Base-by-base conservation (phyloP, 2,888 invertebrate species). In the Amiota minor region DNA sequence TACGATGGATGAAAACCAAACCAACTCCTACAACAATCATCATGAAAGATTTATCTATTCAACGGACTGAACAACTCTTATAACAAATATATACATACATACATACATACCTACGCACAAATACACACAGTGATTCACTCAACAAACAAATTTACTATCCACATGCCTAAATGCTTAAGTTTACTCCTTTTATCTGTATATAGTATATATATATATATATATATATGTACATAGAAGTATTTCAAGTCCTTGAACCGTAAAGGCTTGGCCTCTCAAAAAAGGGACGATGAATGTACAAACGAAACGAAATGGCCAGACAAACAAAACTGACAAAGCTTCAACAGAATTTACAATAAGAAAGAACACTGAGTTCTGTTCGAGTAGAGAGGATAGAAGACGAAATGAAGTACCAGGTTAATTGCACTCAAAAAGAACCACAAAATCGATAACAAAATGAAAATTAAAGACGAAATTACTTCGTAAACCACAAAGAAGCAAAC, bases 391-490 rank as follows among this genome's bases (percentile, higher is more conserved):
- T 35, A 72, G 70, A 65, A 67, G 77, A 75, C 35, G 35, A 35
- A 35, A 35, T 35, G 35, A 35, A 35, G 35, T 35, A 35, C 35
- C 35, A 75, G 74, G 81, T 79, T 82, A 80, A 80, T 80, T 79
- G 80, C 76, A 76, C 78, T 81, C 65, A 72, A 80, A 79, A 79
- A 82, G 53, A 50, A 74, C 82, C 79, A 70, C 81, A 81, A 81
- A 82, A 81, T 81, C 81, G 76, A 81, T 81, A 77, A 79, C 75
- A 73, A 79, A 79, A 81, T 74, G 76, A 76, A 81, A 78, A 77
- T 68, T 81, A 79, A 78, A 78, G 77, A 75, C 73, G 71, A 76
- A 76, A 75, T 76, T 73, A 71, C 69, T 79, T 79, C 64, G 67
- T 68, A 83, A 78, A 75, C 75, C 72, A 72, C 74, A 74, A 68